Evolutionary conservation across 2,797 vertebrate species (phyloP).

Genomic region (Malurus leucopterus): DNA sequence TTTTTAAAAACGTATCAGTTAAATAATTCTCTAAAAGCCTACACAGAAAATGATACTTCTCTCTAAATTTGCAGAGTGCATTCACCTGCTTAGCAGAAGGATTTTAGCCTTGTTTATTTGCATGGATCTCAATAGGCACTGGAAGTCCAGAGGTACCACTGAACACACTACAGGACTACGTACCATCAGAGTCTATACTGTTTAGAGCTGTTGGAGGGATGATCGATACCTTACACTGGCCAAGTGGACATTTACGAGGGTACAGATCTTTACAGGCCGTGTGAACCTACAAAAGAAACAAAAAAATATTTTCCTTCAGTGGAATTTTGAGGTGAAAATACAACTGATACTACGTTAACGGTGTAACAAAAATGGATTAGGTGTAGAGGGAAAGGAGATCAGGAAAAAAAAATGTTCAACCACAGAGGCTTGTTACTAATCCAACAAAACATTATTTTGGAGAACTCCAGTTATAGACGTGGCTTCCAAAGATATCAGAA

Average conservation of each 20-base stretch:
- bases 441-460: neutral
- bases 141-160: neutral
- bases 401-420: neutral
- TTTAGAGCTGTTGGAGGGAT: slow-evolving; percentile 98
- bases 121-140: neutral
- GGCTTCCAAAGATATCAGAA: neutral
- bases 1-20: neutral
- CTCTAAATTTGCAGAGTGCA: neutral
- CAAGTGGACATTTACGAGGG: slow-evolving; percentile 92
- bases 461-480: neutral
- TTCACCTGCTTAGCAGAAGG: neutral
- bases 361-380: neutral
- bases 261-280: slow-evolving; percentile 94
- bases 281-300: slow-evolving; percentile 84
- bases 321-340: neutral
- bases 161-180: slow-evolving; percentile 38
- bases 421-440: neutral
- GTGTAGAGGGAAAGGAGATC: neutral
- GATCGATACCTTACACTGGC: slow-evolving; percentile 97
- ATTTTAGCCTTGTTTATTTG: neutral
- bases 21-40: neutral
- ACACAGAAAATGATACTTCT: neutral
- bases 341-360: neutral
- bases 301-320: neutral
- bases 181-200: slow-evolving; percentile 98